A percentile compares a stretch with the other conserved stretches of the same genome.
phyloP scores from a whole-genome alignment of 2,797 vertebrate species.

The Syndactyla subalaris region DNA sequence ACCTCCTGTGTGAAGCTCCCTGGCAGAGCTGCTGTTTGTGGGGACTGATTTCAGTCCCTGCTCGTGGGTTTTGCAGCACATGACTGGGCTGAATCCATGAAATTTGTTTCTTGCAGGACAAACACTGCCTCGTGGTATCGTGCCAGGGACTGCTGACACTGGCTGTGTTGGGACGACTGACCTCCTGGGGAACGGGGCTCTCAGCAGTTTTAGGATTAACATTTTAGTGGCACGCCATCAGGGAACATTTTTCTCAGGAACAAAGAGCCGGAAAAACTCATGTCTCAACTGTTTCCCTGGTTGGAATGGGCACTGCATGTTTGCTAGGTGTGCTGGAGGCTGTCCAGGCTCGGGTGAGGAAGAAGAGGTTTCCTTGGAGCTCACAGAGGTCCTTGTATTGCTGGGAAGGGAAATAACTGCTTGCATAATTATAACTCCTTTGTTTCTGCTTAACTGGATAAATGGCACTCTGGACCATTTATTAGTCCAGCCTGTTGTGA shows the following conservation, averaged over 20 bases:
- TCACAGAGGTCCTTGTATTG: rapidly evolving
- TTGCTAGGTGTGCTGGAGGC: neutral
- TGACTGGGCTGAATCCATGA: neutral
- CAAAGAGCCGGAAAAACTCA: neutral
- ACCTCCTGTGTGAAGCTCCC: neutral
- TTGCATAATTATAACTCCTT: neutral
- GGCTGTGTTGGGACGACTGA: neutral
- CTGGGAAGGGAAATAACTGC: neutral
- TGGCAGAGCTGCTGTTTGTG: neutral
- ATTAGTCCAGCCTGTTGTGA: neutral
- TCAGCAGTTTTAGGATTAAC: conserved; percentile 18
- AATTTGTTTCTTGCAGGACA: neutral
- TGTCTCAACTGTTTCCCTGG: neutral
- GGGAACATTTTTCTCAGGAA: neutral
- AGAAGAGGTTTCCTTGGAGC: neutral
- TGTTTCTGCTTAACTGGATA: neutral
- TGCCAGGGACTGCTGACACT: neutral
- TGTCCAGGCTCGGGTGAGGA: neutral
- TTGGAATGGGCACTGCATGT: neutral
- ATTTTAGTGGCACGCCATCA: neutral
- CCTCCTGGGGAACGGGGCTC: neutral
- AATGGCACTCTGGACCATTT: neutral
- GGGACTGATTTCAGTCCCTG: rapidly evolving
- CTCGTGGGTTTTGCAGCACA: neutral
- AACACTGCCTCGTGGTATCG: neutral